Conservation (phyloP, 2,113 vertebrate species). For the Balaeniceps rex region DNA sequence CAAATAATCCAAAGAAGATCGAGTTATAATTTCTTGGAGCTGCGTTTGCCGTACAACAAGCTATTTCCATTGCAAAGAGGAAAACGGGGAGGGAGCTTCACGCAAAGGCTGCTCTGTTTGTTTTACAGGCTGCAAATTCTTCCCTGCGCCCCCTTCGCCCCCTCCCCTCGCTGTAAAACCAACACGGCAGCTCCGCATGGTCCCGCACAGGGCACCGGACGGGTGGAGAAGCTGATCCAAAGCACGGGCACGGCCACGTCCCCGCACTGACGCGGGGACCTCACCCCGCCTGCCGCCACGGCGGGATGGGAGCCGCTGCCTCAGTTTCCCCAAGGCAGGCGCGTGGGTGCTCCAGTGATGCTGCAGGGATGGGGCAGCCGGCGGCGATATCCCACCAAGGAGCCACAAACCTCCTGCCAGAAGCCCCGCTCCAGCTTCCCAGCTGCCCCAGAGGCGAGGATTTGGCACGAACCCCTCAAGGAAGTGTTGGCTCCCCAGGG, state of each 20-base stretch:
- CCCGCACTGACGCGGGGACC: accelerated
- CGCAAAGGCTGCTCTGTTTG: not conserved
- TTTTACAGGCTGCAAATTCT: not conserved
- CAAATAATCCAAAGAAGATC: not conserved
- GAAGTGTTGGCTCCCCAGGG: not conserved
- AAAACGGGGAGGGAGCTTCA: not conserved
- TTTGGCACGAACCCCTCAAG: not conserved
- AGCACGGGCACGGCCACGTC: not conserved
- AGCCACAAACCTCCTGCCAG: not conserved
- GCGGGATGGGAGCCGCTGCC: not conserved
- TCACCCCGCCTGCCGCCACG: not conserved
- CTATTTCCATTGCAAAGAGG: not conserved
- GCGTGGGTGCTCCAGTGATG: accelerated
- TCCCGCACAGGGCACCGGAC: accelerated
- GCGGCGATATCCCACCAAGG: not conserved
- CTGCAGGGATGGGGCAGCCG: not conserved
- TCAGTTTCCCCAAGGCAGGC: not conserved
- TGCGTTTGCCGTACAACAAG: not conserved
- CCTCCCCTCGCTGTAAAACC: not conserved
- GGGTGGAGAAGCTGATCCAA: not conserved
- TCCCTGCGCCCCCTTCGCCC: not conserved
- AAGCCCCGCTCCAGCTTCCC: not conserved
- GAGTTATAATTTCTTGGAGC: not conserved
- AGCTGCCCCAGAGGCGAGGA: accelerated
- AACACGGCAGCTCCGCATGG: not conserved